These are phyloP conservation scores for Drosophila nr. perissopoda DNA, from an alignment of 2,888 invertebrate genomes.

Conservation along the genomic window DNA sequence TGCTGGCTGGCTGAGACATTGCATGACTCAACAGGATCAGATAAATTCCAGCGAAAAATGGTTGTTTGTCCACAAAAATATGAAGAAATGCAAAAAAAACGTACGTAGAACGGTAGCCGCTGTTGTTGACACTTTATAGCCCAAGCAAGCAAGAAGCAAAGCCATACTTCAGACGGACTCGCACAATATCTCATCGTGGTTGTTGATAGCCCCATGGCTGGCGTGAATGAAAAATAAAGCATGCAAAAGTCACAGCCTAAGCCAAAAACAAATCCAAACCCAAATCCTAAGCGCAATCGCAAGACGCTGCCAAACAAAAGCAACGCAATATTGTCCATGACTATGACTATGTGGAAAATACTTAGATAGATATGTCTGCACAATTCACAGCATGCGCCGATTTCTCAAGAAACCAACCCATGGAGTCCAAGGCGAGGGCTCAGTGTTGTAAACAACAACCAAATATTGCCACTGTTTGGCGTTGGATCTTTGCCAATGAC, in stretches of 20 bases:
- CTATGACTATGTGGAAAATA: constrained; percentile 57
- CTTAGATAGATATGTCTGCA: constrained; percentile 51
- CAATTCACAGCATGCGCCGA: constrained; percentile 79
- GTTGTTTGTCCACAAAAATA: constrained; percentile 62
- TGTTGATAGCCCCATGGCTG: constrained; percentile 55
- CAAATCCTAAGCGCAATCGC: constrained; percentile 26
- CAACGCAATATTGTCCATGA: constrained; percentile 73
- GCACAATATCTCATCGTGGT: constrained; percentile 64
- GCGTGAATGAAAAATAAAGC: constrained; percentile 67
- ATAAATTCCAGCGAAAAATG: constrained; percentile 70
- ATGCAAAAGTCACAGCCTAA: constrained; percentile 40
- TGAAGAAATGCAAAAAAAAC: constrained; percentile 68
- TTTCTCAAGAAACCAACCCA: constrained; percentile 73
- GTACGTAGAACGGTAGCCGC: constrained; percentile 75
- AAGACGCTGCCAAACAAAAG: constrained; percentile 65
- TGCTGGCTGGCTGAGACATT: constrained; percentile 65
- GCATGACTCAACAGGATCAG: constrained; percentile 78
- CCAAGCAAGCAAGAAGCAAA: constrained; percentile 4
- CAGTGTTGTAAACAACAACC: constrained; percentile 66
- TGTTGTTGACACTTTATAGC: constrained; percentile 75
- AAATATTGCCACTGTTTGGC: constrained; percentile 75
- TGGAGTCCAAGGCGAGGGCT: constrained; percentile 69
- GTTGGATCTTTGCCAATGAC: constrained; percentile 43
- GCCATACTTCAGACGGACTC: constrained; percentile 38
- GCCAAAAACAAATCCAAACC: constrained; percentile 28